A percentile compares a stretch with the other conserved stretches of the same genome.
Evolutionary conservation across 2,888 invertebrate species (phyloP).

Genomic region (Morpho deidamia): DNA sequence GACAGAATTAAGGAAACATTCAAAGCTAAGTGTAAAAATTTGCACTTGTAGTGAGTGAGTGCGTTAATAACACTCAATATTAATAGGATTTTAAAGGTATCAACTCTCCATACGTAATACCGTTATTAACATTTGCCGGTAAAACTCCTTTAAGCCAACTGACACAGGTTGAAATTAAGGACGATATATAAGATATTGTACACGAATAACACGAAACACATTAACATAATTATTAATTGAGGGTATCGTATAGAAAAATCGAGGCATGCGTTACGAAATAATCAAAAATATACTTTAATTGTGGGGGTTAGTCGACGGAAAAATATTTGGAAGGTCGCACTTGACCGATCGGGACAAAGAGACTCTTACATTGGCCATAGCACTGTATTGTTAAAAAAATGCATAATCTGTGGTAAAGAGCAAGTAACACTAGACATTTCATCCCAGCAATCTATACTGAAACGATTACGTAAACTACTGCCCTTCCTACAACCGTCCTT

Average conservation of each 20-base stretch:
- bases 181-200: constrained; percentile 34
- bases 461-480: constrained; percentile 10
- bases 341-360: constrained; percentile 43
- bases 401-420: constrained; percentile 25
- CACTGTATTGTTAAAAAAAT: constrained; percentile 25
- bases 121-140: neutral
- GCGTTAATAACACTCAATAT: too few relatives aligned
- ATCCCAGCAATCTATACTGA: constrained; percentile 34
- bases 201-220: constrained; percentile 57
- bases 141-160: constrained; percentile 21
- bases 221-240: too few relatives aligned
- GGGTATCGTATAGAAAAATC: constrained; percentile 48
- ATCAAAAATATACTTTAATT: constrained; percentile 38
- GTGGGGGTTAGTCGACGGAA: constrained; percentile 44
- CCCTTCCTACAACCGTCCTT: constrained; percentile 4
- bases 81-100: too few relatives aligned
- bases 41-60: too few relatives aligned
- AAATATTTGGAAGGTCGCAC: constrained; percentile 62
- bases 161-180: constrained; percentile 36
- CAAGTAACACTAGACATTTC: constrained; percentile 30
- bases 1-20: too few relatives aligned
- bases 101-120: too few relatives aligned
- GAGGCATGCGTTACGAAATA: constrained; percentile 55
- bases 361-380: constrained; percentile 28
- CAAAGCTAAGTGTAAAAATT: too few relatives aligned